phyloP scores from a whole-genome alignment of 2,113 vertebrate genomes.

The Opisthocomus hoazin region DNA sequence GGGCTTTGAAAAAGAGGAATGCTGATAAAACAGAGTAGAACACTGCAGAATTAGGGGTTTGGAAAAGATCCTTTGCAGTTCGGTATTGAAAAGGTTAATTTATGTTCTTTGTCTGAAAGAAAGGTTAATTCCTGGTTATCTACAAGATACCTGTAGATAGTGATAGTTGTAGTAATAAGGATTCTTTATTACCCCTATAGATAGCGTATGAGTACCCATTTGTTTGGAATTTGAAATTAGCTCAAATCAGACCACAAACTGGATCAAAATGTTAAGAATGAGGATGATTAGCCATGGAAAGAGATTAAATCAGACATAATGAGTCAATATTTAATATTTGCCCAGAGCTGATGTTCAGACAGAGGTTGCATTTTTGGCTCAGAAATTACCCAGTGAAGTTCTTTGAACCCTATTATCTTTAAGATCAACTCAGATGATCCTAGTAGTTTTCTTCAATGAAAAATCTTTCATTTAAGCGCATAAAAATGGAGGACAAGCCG shows the following conservation, averaged over 20 bases:
- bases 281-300: not conserved
- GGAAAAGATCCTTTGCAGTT: not conserved
- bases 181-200: not conserved
- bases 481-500: not conserved
- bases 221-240: not conserved
- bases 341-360: not conserved
- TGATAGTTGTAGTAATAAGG: not conserved
- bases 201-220: not conserved
- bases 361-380: not conserved
- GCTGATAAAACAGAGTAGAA: not conserved
- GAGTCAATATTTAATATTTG: not conserved
- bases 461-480: not conserved
- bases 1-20: not conserved
- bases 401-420: not conserved
- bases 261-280: not conserved
- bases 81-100: not conserved
- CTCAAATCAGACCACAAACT: not conserved
- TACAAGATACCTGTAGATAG: not conserved
- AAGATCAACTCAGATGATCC: not conserved
- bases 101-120: not conserved
- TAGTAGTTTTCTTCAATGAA: not conserved
- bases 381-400: not conserved
- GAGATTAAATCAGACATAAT: not conserved
- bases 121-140: no score
- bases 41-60: not conserved